Conservation (phyloP, 2,113 vertebrate species). For the Phyllostomus hastatus region DNA sequence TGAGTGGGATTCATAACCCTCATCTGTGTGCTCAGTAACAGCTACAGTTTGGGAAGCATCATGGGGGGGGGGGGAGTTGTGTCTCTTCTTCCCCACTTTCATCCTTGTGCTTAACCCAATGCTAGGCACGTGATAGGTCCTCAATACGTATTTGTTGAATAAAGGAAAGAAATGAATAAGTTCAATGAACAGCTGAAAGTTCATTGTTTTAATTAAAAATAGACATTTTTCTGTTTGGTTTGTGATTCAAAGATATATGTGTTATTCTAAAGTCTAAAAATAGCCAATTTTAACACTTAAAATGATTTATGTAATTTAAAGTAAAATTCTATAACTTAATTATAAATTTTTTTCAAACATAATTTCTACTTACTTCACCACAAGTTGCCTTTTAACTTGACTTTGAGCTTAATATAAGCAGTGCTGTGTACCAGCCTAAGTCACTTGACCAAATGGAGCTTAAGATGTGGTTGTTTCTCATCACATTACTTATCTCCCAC, state of each 20-base stretch:
- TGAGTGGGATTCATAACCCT: neutral
- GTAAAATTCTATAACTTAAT: neutral
- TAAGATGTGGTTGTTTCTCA: neutral
- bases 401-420: neutral
- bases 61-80: fast-evolving
- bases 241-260: neutral
- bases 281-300: neutral
- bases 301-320: neutral
- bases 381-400: neutral
- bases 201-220: neutral
- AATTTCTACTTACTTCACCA: neutral
- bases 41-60: neutral
- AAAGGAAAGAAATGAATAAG: neutral
- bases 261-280: neutral
- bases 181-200: neutral
- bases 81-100: neutral
- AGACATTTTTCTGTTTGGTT: neutral
- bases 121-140: neutral
- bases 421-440: neutral
- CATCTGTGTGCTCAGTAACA: neutral
- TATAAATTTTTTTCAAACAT: neutral
- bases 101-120: neutral
- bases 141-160: neutral
- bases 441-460: conserved; percentile 9
- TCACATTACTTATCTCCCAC: conserved; percentile 35